A percentile compares a stretch with the other conserved stretches of the same genome.
Evolutionary conservation across 2,888 invertebrate species (phyloP).

Genomic region (Ellobium chinense): DNA sequence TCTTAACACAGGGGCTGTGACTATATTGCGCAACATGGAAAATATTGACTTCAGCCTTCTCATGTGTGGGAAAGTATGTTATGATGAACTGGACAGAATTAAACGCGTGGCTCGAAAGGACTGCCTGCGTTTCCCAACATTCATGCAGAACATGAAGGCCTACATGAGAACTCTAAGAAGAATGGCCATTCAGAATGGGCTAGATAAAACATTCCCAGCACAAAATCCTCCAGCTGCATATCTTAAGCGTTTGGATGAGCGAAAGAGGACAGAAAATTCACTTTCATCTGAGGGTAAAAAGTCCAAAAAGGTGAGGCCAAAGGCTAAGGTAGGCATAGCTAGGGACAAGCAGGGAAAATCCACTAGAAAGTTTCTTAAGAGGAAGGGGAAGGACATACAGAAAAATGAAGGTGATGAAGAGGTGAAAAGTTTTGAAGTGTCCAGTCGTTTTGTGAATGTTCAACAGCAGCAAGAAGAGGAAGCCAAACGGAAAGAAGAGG

Average conservation of each 20-base stretch:
- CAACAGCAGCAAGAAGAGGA: background rate
- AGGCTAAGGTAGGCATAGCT: background rate
- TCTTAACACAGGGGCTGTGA: constrained; percentile 71
- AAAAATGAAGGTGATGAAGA: background rate
- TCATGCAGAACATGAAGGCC: constrained; percentile 72
- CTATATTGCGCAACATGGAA: constrained; percentile 75
- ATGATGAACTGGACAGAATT: constrained; percentile 72
- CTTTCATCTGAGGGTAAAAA: constrained; percentile 44
- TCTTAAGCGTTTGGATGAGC: constrained; percentile 58
- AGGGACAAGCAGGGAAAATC: background rate
- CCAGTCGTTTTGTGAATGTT: constrained; percentile 22
- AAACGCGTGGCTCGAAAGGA: constrained; percentile 72
- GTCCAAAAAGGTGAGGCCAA: constrained; percentile 24
- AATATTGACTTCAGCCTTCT: constrained; percentile 75
- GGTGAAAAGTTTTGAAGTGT: constrained; percentile 35
- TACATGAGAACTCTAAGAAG: constrained; percentile 67
- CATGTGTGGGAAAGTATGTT: constrained; percentile 75
- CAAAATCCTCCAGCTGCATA: constrained; percentile 60
- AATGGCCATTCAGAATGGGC: constrained; percentile 70
- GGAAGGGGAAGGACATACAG: background rate
- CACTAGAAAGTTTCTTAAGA: background rate
- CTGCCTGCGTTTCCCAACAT: constrained; percentile 72
- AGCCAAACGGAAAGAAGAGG: constrained; percentile 2
- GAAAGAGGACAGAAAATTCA: constrained; percentile 61
- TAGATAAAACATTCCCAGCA: constrained; percentile 60